Evolutionary conservation across 2,888 invertebrate genomes (phyloP), one percentile per base, ranked within the genome.

Genomic region (Parnassius orleans): DNA sequence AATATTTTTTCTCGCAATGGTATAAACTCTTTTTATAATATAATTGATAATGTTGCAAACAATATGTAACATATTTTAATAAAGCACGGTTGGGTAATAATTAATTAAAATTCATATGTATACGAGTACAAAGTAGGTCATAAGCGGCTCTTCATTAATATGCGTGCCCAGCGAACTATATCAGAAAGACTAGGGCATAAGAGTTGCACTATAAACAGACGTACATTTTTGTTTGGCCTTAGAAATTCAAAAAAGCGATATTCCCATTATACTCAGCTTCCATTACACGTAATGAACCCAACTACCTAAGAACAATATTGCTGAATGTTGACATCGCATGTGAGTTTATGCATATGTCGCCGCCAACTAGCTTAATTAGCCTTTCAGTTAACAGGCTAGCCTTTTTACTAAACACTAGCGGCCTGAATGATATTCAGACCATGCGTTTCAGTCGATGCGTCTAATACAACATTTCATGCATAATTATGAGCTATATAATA

Each of bases 21-120:
- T 43, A 60, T 44, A 50, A 50, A 55, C 9, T 1, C 15, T 19
- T 2, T 19, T 19, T 2, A 19, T 19, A 46, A 33, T 55, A 56
- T 56, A 46, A 51, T 56, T 56, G 52, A 61, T 61, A 56, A 33
- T 12, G 44, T 43, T n/a, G 33, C 44, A 46, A 12, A 46, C 44
- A 46, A 46, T 51, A 61, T 56, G 61, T 61, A 52, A 52, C 55
- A 11, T 46, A 52, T n/a, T n/a, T 24, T 24, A 24, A 46, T 24
- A 14, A 44, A 46, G 48, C 19, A 33, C 56, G 41, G 57, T 57
- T 52, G 52, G 56, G 51, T 57, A 61, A 57, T 61, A 50, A 57
- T 57, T 43, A 53, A 57, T 62, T 62, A 62, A 62, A 53, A 62
- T 62, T 62, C 61, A 62, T 62, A 57, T 24, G 33, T 7, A 33